Percentiles rank a stretch among this genome's conserved stretches.
phyloP scores from a whole-genome alignment of 2,113 vertebrate species.

The Prunella fulvescens region DNA sequence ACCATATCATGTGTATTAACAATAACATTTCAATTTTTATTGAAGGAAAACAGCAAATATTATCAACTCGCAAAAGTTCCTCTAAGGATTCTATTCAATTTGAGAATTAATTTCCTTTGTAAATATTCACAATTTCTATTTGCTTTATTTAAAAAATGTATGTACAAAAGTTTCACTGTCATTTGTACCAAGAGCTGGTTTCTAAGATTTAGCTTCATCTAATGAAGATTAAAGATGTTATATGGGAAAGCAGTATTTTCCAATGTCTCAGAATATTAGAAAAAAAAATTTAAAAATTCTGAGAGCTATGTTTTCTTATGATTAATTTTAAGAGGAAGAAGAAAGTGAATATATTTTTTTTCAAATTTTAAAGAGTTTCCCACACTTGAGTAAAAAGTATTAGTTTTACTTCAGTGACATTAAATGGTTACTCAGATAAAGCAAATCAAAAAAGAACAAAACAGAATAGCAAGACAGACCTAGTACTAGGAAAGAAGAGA shows the following conservation, averaged over 20 bases:
- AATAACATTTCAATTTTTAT: neutral
- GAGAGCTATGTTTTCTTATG: neutral
- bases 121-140: neutral
- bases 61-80: neutral
- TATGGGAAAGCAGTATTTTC: neutral
- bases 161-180: neutral
- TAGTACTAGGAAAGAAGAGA: neutral
- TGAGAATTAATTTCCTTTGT: neutral
- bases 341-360: neutral
- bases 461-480: neutral
- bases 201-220: neutral
- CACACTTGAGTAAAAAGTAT: neutral
- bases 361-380: neutral
- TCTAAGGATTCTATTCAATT: neutral
- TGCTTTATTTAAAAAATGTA: neutral
- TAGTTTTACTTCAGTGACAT: neutral
- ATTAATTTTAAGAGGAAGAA: neutral
- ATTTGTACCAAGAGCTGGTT: neutral
- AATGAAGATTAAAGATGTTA: neutral
- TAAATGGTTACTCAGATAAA: neutral
- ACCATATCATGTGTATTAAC: neutral
- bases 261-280: neutral
- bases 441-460: neutral
- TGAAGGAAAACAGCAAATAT: neutral
- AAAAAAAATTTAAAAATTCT: neutral